Conservation (phyloP, 92 coral and sea anemone genomes). For the Blastomussa wellsi region DNA sequence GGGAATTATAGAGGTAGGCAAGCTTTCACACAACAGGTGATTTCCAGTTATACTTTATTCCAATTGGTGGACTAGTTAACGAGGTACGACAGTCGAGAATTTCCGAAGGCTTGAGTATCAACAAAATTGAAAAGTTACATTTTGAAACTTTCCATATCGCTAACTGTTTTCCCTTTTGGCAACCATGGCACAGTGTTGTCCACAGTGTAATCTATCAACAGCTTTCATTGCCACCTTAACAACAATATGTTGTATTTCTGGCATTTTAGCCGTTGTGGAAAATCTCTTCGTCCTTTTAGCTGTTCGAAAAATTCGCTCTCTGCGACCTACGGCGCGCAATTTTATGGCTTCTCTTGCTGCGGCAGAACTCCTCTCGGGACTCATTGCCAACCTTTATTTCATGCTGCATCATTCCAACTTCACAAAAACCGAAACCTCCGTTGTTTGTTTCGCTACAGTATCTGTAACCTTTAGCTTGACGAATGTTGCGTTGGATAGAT, state of each 20-base stretch:
- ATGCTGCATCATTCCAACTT: background rate
- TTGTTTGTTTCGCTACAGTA: background rate
- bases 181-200: background rate
- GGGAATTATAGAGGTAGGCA: no score
- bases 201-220: background rate
- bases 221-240: background rate
- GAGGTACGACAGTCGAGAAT: no score
- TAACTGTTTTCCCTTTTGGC: no score
- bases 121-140: no score
- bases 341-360: background rate
- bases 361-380: background rate
- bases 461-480: background rate
- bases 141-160: no score
- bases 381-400: background rate
- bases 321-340: background rate
- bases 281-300: background rate
- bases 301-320: background rate
- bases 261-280: background rate
- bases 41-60: no score
- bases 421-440: background rate
- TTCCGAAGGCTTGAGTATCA: no score
- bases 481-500: slow-evolving; percentile 32
- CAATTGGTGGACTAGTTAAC: no score
- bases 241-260: background rate
- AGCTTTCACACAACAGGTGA: no score